Evolutionary conservation across 2,113 vertebrate species (phyloP).

Genomic region (Tetraodon nigroviridis): DNA sequence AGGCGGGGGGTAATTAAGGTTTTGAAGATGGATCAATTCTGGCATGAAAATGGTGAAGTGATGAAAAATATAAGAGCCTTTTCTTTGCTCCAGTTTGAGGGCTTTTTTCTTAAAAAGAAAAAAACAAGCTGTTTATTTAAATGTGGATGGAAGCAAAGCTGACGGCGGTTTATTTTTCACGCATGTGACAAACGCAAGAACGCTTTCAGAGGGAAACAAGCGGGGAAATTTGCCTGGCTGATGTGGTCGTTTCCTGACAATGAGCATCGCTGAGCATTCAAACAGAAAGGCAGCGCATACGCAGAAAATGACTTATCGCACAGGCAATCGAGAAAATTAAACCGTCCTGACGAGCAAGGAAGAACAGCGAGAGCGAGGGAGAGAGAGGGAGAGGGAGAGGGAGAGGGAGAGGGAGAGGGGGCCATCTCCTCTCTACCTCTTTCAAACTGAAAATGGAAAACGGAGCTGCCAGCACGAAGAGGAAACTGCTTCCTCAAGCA

Average conservation of each 20-base stretch:
- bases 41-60: slow-evolving; percentile 35
- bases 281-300: too few species aligned
- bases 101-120: neutral
- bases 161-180: neutral
- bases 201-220: neutral
- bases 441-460: slow-evolving; percentile 49
- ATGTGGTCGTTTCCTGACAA: too few species aligned
- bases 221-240: too few species aligned
- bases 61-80: slow-evolving; percentile 20
- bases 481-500: slow-evolving; percentile 72
- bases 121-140: neutral
- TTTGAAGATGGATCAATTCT: slow-evolving; percentile 33
- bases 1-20: too few species aligned
- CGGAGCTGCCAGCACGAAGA: slow-evolving; percentile 52
- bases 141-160: neutral
- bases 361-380: too few species aligned
- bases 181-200: neutral
- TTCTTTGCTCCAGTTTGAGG: slow-evolving; percentile 6
- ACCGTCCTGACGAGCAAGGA: too few species aligned
- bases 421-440: slow-evolving; percentile 33
- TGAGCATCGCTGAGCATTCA: too few species aligned
- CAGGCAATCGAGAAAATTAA: too few species aligned
- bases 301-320: too few species aligned
- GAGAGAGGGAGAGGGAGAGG: too few species aligned
- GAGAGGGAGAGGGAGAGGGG: too few species aligned